Conservation (phyloP, 1,140 invertebrate genomes). For the Tetragnatha versicolor region DNA sequence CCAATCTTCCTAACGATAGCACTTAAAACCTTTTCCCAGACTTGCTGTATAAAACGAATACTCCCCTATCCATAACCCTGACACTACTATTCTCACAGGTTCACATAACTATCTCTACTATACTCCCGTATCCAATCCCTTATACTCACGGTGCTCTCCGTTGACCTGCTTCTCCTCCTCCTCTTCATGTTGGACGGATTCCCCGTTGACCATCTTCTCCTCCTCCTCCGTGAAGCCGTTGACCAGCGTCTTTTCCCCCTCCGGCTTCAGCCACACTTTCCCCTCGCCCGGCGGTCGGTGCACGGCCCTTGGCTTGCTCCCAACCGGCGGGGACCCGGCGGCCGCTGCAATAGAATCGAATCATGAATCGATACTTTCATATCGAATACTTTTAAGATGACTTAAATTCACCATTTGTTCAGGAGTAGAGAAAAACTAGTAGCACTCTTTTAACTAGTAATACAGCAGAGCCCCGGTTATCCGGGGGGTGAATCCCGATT, state of each 20-base stretch:
- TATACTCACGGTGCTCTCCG: slow-evolving; percentile 26
- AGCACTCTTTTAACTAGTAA: no score
- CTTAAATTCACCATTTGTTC: no score
- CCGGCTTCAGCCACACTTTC: slow-evolving; percentile 51
- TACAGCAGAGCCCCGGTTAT: no score
- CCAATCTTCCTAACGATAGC: no score
- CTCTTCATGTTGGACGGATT: slow-evolving; percentile 35
- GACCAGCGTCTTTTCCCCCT: slow-evolving; percentile 13
- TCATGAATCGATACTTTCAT: neutral
- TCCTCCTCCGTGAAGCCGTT: slow-evolving; percentile 30
- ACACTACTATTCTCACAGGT: no score
- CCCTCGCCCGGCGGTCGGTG: slow-evolving; percentile 3
- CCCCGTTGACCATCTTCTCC: slow-evolving; percentile 44
- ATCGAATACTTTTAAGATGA: neutral
- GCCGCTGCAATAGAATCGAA: slow-evolving; percentile 8
- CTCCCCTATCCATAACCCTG: no score
- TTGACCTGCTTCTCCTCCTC: slow-evolving; percentile 28
- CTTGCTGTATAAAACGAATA: no score
- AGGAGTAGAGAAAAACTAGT: no score
- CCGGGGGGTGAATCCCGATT: no score
- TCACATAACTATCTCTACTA: no score
- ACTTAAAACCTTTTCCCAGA: no score
- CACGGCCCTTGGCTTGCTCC: slow-evolving; percentile 44
- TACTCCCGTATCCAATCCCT: no score
- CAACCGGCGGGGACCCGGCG: slow-evolving; percentile 38